Conservation (phyloP, 2,113 vertebrate genomes). For the Taxidea taxus region DNA sequence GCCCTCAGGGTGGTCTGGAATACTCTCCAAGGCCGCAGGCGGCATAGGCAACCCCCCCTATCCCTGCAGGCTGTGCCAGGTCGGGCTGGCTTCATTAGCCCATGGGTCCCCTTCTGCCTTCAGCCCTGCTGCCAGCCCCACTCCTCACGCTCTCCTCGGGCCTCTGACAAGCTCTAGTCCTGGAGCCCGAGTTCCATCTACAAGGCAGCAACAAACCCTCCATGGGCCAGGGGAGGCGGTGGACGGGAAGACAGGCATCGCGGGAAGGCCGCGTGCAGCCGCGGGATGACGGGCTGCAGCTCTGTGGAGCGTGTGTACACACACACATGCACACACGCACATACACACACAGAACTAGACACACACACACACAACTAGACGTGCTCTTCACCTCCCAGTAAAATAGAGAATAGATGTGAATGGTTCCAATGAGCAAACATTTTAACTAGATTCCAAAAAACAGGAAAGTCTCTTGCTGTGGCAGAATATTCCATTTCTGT, state of each 20-base stretch:
- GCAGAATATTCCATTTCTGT: not conserved
- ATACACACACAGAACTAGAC: no score
- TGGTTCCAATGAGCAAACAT: not conserved
- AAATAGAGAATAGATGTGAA: not conserved
- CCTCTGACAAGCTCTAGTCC: not conserved
- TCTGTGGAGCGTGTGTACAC: not conserved
- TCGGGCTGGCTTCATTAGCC: fast-evolving
- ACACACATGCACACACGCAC: fast-evolving
- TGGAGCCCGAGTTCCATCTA: not conserved
- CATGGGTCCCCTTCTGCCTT: not conserved
- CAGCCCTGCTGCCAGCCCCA: not conserved
- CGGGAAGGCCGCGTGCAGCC: not conserved
- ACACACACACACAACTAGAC: not conserved
- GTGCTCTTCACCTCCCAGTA: not conserved
- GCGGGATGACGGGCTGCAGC: not conserved
- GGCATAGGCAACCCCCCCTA: no score
- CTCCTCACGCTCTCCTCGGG: not conserved
- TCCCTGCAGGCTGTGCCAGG: not conserved
- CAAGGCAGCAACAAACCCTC: not conserved
- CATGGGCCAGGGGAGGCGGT: not conserved
- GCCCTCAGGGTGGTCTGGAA: not conserved
- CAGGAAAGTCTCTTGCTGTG: not conserved
- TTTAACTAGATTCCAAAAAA: not conserved
- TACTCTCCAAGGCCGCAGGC: not conserved
- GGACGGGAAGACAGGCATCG: not conserved